These are phyloP conservation scores for Zoroaster sp. DNA, from an alignment of 53 echinoderm and acorn worm genomes.

Conservation along the genomic window DNA sequence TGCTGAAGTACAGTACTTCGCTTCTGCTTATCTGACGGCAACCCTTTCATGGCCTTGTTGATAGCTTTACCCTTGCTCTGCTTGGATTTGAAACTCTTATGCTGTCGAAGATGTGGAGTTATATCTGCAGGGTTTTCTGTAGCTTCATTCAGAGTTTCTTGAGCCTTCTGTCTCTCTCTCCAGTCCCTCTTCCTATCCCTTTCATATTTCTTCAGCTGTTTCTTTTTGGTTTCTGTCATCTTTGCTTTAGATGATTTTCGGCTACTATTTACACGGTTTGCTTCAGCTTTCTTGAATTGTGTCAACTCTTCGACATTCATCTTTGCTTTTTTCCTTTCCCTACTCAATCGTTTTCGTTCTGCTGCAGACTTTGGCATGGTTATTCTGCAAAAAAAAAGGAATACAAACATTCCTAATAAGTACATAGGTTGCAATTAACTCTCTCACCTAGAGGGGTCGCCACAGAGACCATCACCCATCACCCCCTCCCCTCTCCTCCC, in stretches of 20 bases:
- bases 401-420: too few relatives aligned
- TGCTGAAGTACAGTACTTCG: not conserved
- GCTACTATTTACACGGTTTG: not conserved
- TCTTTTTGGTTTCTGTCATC: not conserved
- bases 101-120: too few relatives aligned
- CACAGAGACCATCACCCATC: too few relatives aligned
- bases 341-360: not conserved
- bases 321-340: not conserved
- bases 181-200: not conserved
- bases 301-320: not conserved
- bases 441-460: too few relatives aligned
- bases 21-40: not conserved
- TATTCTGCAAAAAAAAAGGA: too few relatives aligned
- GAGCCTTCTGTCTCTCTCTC: not conserved
- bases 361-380: not conserved
- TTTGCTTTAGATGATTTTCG: not conserved
- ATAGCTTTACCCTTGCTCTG: constrained; percentile 16
- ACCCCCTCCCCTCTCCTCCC: too few relatives aligned
- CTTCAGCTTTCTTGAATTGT: not conserved
- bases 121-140: not conserved
- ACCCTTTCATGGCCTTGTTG: not conserved
- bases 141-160: not conserved
- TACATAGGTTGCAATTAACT: too few relatives aligned
- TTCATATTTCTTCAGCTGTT: not conserved
- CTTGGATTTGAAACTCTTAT: too few relatives aligned